These are phyloP conservation scores for Astreopora myriophthalma DNA, from an alignment of 64 coral and sea anemone genomes.

Conservation along the genomic window DNA sequence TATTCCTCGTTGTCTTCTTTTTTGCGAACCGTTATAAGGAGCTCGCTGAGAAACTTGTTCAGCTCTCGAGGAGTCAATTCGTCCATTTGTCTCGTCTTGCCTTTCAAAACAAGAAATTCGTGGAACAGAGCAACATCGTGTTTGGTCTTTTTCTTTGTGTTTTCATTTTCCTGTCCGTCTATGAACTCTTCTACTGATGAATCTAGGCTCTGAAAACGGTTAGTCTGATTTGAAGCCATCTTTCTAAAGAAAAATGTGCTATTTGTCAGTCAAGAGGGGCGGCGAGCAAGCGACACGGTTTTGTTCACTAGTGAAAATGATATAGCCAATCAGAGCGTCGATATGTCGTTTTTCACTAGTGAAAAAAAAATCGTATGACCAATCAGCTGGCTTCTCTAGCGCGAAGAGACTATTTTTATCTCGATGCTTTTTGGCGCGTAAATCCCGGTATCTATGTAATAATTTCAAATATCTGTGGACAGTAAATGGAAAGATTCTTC, in stretches of 20 bases:
- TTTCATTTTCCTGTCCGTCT: slow-evolving; percentile 5
- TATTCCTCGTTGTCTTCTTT: slow-evolving; percentile 37
- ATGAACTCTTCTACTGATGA: slow-evolving; percentile 5
- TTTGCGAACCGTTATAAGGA: slow-evolving; percentile 9
- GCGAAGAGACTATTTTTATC: slow-evolving; percentile 63
- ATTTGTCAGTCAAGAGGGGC: slow-evolving; percentile 23
- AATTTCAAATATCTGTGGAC: too few species aligned
- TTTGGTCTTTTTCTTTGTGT: not conserved
- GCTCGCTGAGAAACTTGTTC: not conserved
- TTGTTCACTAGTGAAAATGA: slow-evolving; percentile 61
- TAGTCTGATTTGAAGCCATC: not conserved
- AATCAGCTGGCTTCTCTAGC: slow-evolving; percentile 65
- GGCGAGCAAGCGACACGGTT: slow-evolving; percentile 47
- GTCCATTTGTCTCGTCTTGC: not conserved
- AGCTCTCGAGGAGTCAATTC: not conserved
- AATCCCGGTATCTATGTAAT: slow-evolving; percentile 49
- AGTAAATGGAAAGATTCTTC: too few species aligned
- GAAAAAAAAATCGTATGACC: slow-evolving; percentile 64
- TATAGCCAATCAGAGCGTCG: slow-evolving; percentile 66
- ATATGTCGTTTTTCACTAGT: slow-evolving; percentile 65
- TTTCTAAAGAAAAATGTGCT: not conserved
- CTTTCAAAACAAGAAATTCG: not conserved
- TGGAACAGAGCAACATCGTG: not conserved
- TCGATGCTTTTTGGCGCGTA: slow-evolving; percentile 24
- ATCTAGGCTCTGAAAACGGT: not conserved